These are phyloP conservation scores for Alectoris magna DNA, from an alignment of 2,797 vertebrate genomes.

Conservation along the genomic window DNA sequence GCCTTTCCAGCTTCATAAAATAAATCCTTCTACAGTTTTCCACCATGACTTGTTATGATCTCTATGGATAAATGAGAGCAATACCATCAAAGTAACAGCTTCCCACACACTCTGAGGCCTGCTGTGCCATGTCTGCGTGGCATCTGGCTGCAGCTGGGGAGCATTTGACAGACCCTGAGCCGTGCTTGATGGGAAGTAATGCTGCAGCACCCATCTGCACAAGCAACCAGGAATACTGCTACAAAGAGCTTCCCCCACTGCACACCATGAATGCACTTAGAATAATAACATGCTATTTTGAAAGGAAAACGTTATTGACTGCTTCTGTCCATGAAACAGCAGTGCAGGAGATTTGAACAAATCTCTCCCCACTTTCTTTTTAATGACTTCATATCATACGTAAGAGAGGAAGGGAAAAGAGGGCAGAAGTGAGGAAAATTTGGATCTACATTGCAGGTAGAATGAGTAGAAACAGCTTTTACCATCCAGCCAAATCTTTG, in stretches of 20 bases:
- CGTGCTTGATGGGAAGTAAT: background rate
- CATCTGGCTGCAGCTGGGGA: background rate
- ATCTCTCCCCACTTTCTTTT: background rate
- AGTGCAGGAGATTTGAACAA: background rate
- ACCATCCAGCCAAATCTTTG: background rate
- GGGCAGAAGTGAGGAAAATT: background rate
- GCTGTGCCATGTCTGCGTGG: background rate
- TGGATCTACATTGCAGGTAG: background rate
- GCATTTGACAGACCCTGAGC: background rate
- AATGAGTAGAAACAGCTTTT: background rate
- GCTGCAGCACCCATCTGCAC: conserved; percentile 5
- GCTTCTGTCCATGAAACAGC: conserved; percentile 14
- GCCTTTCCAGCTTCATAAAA: background rate
- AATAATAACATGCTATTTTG: background rate
- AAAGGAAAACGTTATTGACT: background rate
- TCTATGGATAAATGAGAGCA: background rate
- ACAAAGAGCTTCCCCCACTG: background rate
- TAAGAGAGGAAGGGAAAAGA: background rate
- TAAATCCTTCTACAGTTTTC: background rate
- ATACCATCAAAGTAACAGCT: background rate
- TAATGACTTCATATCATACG: background rate
- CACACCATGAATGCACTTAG: background rate
- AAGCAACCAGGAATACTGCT: background rate
- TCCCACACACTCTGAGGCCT: accelerated
- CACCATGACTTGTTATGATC: background rate